Conservation (phyloP, 2,888 invertebrate genomes). For the Amblyteles armatorius region DNA sequence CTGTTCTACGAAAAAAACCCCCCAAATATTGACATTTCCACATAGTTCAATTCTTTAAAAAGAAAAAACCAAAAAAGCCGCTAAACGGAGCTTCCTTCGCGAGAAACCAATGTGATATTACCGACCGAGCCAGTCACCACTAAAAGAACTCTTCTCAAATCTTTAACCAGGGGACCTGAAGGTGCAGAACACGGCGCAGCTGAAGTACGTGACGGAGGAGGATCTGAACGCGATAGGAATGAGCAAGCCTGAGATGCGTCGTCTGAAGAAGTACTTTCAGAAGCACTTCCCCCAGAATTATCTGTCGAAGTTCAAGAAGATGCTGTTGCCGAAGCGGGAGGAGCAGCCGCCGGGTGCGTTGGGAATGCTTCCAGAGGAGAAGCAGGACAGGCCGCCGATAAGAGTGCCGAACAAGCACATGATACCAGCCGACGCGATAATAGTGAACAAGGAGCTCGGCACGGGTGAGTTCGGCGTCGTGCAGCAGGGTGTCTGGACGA, state of each 20-base stretch:
- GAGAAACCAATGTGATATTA: no score
- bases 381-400: conserved; percentile 83
- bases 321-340: conserved; percentile 88
- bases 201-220: conserved; percentile 97
- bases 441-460: conserved; percentile 97
- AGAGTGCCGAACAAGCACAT: conserved; percentile 93
- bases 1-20: no score
- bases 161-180: conserved; percentile 89
- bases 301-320: conserved; percentile 95
- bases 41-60: no score
- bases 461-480: conserved; percentile 99
- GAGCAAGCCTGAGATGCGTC: conserved; percentile 97
- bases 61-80: no score
- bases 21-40: no score
- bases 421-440: conserved; percentile 95
- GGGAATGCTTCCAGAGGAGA: conserved; percentile 82
- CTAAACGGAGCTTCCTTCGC: no score
- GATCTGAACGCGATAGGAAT: conserved; percentile 96
- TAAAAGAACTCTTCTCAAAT: not conserved
- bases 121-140: not conserved
- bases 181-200: conserved; percentile 93
- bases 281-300: conserved; percentile 98
- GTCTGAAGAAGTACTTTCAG: conserved; percentile 96
- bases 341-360: conserved; percentile 81
- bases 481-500: conserved; percentile 98